Base-by-base conservation (phyloP, 2,797 vertebrate genomes). In the Melopsittacus undulatus region DNA sequence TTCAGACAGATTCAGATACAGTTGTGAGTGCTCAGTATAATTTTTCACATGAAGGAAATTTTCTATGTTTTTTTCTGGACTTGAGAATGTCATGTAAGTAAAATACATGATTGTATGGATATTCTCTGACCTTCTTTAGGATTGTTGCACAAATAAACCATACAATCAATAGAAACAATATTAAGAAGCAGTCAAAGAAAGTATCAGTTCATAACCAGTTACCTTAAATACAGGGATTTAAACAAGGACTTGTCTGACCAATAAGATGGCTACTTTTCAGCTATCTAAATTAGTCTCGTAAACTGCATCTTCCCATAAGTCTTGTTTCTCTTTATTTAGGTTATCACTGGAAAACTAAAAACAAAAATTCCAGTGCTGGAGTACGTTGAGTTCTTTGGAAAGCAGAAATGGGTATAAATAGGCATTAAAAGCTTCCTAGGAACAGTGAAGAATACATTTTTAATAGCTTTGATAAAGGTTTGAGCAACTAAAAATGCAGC, bases 21-120 rank as follows among this genome's bases (percentile, higher is more conserved):
- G 69, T 15, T 1, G 1, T 7, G 59, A 29, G 34, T 2, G 6
- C 30, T 48, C 15, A 2, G 3, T 1, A 4, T 3, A 5, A 1
- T 67, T 89, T 69, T 32, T 67, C 68, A 43, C 3, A 0, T 0
- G 19, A 42, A 72, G 52, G 68, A 30, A 52, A 52, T n/a, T 5
- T 38, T 42, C 40, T 4, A 6, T 5, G 43, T 38, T 67, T 66
- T 59, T 59, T 40, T 48, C 40, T 61, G 69, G 8, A 15, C 77
- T 11, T 16, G 49, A 70, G 63, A 9, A 16, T 12, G 36, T 42
- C 10, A 6, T 72, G 9, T 36, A 16, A 61, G 62, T 68, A 75
- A 85, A 90, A 94, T 81, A 49, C 11, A 7, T 36, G 43, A 40
- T 20, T 57, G 68, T 46, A 3, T 3, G 66, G 85, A 8, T 30